Evolutionary conservation across 1,140 invertebrate species (phyloP).

Genomic region (Aphelenchoides fujianensis): DNA sequence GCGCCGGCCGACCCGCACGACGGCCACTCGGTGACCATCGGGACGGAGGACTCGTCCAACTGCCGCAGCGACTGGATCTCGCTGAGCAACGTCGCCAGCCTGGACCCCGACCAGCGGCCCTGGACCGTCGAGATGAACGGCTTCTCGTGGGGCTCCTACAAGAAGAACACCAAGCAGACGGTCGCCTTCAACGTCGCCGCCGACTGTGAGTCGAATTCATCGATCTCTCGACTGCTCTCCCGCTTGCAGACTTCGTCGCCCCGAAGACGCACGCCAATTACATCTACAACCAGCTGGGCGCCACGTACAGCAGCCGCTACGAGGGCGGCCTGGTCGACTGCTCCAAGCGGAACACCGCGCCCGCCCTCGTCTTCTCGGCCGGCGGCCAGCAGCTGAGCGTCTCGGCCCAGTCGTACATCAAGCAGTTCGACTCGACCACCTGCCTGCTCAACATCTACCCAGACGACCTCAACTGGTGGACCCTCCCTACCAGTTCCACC

Average conservation of each 20-base stretch:
- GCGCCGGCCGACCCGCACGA: not conserved
- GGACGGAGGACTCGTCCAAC: not conserved
- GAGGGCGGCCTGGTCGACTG: not conserved
- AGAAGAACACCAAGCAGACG: not conserved
- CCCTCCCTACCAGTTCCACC: not conserved
- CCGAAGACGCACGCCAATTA: not conserved
- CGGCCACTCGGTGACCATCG: not conserved
- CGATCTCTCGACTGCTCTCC: no score
- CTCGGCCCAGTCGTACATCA: not conserved
- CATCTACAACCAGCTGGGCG: conserved; percentile 1
- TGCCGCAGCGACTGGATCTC: conserved; percentile 2
- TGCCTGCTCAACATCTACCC: conserved; percentile 11
- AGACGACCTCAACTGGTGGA: conserved; percentile 3
- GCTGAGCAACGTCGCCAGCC: not conserved
- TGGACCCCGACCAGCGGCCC: not conserved
- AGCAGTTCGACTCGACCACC: not conserved
- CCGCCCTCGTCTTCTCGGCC: not conserved
- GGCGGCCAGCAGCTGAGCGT: not conserved
- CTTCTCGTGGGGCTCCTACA: not conserved
- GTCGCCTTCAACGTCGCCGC: not conserved
- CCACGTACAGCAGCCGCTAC: not conserved
- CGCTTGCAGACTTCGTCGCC: conserved; percentile 4
- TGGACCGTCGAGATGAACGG: not conserved
- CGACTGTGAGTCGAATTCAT: not conserved
- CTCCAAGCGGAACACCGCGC: not conserved